Base-by-base conservation (phyloP, 2,113 vertebrate species). In the Cryptotis parvus region DNA sequence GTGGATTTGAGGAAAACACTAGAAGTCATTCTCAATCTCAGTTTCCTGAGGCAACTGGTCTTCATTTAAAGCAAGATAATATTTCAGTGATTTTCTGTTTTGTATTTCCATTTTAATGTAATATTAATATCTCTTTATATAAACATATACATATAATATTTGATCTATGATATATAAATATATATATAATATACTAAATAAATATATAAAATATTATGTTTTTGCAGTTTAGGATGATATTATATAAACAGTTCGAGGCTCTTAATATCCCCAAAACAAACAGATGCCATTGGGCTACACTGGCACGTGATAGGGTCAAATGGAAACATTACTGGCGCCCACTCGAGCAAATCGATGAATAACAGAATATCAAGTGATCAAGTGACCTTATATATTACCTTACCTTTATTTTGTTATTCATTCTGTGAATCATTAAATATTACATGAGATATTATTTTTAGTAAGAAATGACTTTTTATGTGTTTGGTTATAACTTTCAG, bases 381-480 rank as follows among this genome's bases (percentile, higher is more conserved):
- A n/a, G n/a, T n/a, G n/a, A n/a, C n/a, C n/a, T 87, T 45, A 49
- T 45, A 45, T 39, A 37, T 18, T 31, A 1, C n/a, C 33, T 31
- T 27, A 83, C 75, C 41, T 45, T 52, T 45, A 66, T 37, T 1
- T 72, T 82, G 12, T 91, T 18, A 52, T 45, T 63, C 33, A 14
- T 87, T 76, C 72, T 75, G 35, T 41, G 9, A 86, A 61, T 37
- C 3, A 78, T 74, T 65, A 76, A 77, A 33, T 88, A 29, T 75
- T 52, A 69, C 33, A 80, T 89, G 72, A 91, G 70, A 41, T 68
- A 29, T 58, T 41, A 35, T 58, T 87, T 89, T 92, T 49, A 72
- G 58, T 16, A 83, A 79, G 18, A 22, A 12, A 31, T 45, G 69
- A 22, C 20, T n/a, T 73, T 75, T 92, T 27, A 70, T 55, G 18